These are phyloP conservation scores for Xanthia icteritia DNA, from an alignment of 2,888 invertebrate species.

Conservation along the genomic window DNA sequence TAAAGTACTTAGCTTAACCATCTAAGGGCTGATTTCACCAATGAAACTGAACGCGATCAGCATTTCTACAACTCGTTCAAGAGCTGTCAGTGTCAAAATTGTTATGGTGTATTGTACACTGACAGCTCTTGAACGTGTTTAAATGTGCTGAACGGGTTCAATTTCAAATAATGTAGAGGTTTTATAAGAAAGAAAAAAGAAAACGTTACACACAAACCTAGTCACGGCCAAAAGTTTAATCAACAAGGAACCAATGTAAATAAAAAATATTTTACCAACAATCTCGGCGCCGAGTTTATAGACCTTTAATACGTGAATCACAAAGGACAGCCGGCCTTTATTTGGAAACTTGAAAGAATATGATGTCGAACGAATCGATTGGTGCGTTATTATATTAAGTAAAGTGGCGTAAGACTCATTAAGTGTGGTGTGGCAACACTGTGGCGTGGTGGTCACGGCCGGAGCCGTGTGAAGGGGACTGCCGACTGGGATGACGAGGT, in stretches of 20 bases:
- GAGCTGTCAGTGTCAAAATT: too few species aligned
- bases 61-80: too few species aligned
- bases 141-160: too few species aligned
- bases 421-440: slow-evolving; percentile 45
- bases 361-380: slow-evolving; percentile 48
- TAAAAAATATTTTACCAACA: slow-evolving; percentile 45
- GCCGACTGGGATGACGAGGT: slow-evolving; percentile 30
- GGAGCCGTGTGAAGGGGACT: slow-evolving; percentile 55
- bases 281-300: slow-evolving; percentile 28
- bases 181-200: not conserved
- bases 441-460: slow-evolving; percentile 51
- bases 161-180: too few species aligned
- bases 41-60: too few species aligned
- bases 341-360: slow-evolving; percentile 53
- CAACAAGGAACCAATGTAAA: slow-evolving; percentile 11
- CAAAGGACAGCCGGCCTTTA: slow-evolving; percentile 49
- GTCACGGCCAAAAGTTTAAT: not conserved
- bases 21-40: too few species aligned
- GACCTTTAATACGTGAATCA: slow-evolving; percentile 45
- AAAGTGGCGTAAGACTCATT: slow-evolving; percentile 56
- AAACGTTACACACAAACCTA: not conserved
- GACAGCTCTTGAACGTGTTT: too few species aligned
- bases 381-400: slow-evolving; percentile 42
- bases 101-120: too few species aligned
- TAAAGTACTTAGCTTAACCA: too few species aligned